Evolutionary conservation across 2,797 vertebrate species (phyloP).

Genomic region (Microchirus variegatus): DNA sequence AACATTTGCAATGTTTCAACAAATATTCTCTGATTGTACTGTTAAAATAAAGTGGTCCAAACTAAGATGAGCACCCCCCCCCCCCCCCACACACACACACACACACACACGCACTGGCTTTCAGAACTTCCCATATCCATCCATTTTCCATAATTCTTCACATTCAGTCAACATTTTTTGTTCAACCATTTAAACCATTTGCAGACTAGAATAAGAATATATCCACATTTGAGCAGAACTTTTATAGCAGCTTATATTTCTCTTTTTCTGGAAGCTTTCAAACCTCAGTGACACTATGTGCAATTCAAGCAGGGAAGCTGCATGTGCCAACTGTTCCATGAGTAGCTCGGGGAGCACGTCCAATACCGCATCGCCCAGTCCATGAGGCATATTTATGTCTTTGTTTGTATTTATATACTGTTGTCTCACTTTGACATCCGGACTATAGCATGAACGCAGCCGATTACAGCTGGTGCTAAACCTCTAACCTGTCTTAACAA

Average conservation of each 20-base stretch:
- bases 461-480: conserved; percentile 52
- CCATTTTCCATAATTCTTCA: conserved; percentile 41
- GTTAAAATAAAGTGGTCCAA: conserved; percentile 55
- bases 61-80: conserved; percentile 58
- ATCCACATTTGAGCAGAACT: conserved; percentile 34
- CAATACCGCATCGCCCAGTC: conserved; percentile 23
- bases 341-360: conserved; percentile 36
- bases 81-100: too few species aligned
- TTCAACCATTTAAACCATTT: not conserved
- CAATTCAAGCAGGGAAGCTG: conserved; percentile 10
- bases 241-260: conserved; percentile 19
- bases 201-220: conserved; percentile 36
- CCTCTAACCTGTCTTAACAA: conserved; percentile 19
- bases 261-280: conserved; percentile 27
- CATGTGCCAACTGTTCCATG: conserved; percentile 23
- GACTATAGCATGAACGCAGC: conserved; percentile 29
- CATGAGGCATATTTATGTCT: conserved; percentile 4
- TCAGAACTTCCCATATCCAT: conserved; percentile 48
- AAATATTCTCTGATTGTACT: conserved; percentile 54
- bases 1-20: conserved; percentile 47
- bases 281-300: conserved; percentile 12
- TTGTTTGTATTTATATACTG: conserved; percentile 26
- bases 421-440: conserved; percentile 37
- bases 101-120: too few species aligned
- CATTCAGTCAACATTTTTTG: conserved; percentile 40